Evolutionary conservation across 2,113 vertebrate genomes (phyloP), one percentile per base, ranked within the genome.

Genomic region (Chinchilla lanigera): DNA sequence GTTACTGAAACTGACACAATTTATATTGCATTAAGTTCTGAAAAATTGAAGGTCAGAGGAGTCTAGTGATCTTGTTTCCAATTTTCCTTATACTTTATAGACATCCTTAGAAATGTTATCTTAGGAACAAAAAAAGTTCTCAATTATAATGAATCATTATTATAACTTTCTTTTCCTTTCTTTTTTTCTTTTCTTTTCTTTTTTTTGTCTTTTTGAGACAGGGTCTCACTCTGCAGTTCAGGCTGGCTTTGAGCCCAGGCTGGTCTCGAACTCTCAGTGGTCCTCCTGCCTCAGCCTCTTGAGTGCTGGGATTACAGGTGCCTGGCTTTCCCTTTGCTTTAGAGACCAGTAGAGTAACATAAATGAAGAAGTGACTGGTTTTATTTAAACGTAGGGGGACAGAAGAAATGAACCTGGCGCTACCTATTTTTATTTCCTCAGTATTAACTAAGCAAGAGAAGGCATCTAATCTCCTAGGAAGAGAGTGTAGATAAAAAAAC

Each of bases 101-200:
- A 50, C 38, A 71, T 67, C n/a, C 26, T 61, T 4, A 81, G 61
- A 67, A 78, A 41, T 88, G 52, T 65, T 89, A 88, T 65, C 82
- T 96, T 90, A 78, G 75, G 87, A 94, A 92, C 33, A 81, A 93
- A 95, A n/a, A 86, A 86, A 87, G 41, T 6, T 90, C 90, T 80
- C 13, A 38, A 19, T 69, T 93, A 12, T 73, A 92, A 78, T 44
- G 24, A 83, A 50, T 63, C 82, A 85, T 92, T 86, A 69, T 77
- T 71, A 0, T 78, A 78, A 84, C 30, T 90, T 86, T 41, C 3
- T 61, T n/a, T n/a, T n/a, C n/a, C n/a, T n/a, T n/a, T n/a, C n/a
- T n/a, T n/a, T n/a, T n/a, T n/a, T n/a, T n/a, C n/a, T n/a, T n/a
- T n/a, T n/a, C n/a, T n/a, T n/a, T n/a, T n/a, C n/a, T n/a, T n/a